Base-by-base conservation (phyloP, 2,797 vertebrate genomes). In the Thamnophis elegans region DNA sequence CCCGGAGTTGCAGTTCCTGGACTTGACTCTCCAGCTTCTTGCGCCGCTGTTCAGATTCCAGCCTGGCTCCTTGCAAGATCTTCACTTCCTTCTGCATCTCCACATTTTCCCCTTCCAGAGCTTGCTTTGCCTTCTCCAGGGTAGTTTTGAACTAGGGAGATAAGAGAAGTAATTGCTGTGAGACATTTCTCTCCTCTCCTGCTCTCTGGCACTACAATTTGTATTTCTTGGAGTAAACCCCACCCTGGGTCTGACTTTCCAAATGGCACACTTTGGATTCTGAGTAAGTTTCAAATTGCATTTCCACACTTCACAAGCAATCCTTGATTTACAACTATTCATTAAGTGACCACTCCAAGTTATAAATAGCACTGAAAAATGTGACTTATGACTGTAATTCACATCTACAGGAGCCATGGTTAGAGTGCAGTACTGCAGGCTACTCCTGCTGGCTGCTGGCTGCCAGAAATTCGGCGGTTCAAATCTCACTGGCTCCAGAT, bases 11-110 rank as follows among this genome's bases (percentile, higher is more conserved):
- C 88, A 98, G 94, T 90, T 99, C 99, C 96, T 98, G 98, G 91
- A 99, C 97, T 95, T 99, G 98, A 5, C 95, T 85, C 93, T 99
- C 99, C 0, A 98, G 97, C 90, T 98, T 97, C 94, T 99, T 98
- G 28, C 98, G 97, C 85, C 97, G 98, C 91, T 98, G 97, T 89
- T 99, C 98, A 0, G 98, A 98, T 90, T 99, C 99, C 88, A 97
- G 98, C 59, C 98, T 98, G 0, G 97, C 92, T 0, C 96, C 93
- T 96, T 99, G 98, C 68, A 98, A 97, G 89, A 95, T 95, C 96
- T 98, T 98, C 32, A 99, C 97, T 95, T 99, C 99, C 0, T 96
- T 91, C 9, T 95, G 96, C 82, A 99, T 96, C 95, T 97, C 98
- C 0, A 97, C 93, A 58, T 98, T 97, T 96, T 99, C 99, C 92